Percentiles rank a stretch among this genome's conserved stretches.
Conservation (phyloP, 2,888 invertebrate genomes). For the Ellobium chinense region DNA sequence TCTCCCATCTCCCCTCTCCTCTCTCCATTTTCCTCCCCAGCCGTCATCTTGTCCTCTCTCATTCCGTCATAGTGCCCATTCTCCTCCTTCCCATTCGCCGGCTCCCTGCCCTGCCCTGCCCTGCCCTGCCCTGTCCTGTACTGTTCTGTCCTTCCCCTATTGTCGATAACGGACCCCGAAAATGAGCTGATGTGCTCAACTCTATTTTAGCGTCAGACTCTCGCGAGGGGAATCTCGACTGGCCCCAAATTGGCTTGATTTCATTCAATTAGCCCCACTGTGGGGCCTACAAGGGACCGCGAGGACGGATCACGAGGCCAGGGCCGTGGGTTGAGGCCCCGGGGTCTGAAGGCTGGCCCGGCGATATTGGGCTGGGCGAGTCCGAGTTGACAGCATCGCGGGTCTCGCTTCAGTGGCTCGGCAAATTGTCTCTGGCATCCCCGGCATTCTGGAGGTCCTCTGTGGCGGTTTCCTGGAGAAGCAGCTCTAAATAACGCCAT, state of each 20-base stretch:
- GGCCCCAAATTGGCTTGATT: conserved; percentile 41
- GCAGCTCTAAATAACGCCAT: conserved; percentile 7
- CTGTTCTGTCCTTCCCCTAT: not conserved
- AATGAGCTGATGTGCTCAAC: not conserved
- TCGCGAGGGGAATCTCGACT: not conserved
- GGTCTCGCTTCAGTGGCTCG: conserved; percentile 38
- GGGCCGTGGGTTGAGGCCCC: conserved; percentile 22
- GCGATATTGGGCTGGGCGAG: not conserved
- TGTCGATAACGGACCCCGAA: not conserved
- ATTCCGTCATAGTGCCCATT: not conserved
- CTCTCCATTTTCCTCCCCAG: not conserved
- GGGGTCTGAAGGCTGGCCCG: not conserved
- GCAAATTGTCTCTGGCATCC: conserved; percentile 36
- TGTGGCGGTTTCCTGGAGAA: conserved; percentile 12
- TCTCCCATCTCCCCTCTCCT: not conserved
- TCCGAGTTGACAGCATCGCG: conserved; percentile 24
- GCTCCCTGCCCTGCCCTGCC: not conserved
- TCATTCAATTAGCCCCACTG: conserved; percentile 29
- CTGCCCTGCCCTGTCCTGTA: not conserved
- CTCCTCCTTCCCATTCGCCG: not conserved
- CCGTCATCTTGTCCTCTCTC: not conserved
- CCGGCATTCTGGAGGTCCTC: not conserved
- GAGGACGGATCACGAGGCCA: not conserved
- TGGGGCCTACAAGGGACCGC: conserved; percentile 5
- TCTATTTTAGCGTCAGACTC: not conserved